Evolutionary conservation across 2,797 vertebrate genomes (phyloP).

Genomic region (Coccyzus lansbergi): DNA sequence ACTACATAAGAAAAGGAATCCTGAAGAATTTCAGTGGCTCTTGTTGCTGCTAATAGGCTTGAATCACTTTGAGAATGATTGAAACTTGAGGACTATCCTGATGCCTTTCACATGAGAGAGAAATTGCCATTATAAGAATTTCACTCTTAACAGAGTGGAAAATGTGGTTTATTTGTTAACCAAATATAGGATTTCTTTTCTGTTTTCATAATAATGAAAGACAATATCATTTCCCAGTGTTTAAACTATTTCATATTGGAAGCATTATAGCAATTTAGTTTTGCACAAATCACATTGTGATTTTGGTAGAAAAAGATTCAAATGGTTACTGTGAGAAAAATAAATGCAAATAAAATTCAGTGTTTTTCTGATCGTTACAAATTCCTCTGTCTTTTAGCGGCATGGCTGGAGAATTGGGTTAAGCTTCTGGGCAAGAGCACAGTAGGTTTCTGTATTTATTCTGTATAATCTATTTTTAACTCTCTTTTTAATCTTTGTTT

Average conservation of each 20-base stretch:
- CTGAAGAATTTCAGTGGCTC: background rate
- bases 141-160: background rate
- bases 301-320: background rate
- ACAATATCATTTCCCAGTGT: background rate
- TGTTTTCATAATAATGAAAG: background rate
- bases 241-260: conserved; percentile 3
- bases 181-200: background rate
- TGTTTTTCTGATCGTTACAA: conserved; percentile 3
- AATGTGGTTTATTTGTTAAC: background rate
- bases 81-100: background rate
- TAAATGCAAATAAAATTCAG: conserved; percentile 2
- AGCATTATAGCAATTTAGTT: background rate
- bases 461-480: background rate
- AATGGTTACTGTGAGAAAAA: conserved; percentile 6
- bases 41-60: background rate
- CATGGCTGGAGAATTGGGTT: conserved; percentile 30
- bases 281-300: conserved; percentile 8
- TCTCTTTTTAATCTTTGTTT: conserved; percentile 56
- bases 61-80: background rate
- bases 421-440: conserved; percentile 34
- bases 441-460: conserved; percentile 41
- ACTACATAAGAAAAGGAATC: background rate
- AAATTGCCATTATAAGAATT: background rate
- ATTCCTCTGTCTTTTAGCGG: background rate
- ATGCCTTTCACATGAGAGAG: background rate